phyloP scores from a whole-genome alignment of 2,888 invertebrate genomes.

The Abrostola triplasia region DNA sequence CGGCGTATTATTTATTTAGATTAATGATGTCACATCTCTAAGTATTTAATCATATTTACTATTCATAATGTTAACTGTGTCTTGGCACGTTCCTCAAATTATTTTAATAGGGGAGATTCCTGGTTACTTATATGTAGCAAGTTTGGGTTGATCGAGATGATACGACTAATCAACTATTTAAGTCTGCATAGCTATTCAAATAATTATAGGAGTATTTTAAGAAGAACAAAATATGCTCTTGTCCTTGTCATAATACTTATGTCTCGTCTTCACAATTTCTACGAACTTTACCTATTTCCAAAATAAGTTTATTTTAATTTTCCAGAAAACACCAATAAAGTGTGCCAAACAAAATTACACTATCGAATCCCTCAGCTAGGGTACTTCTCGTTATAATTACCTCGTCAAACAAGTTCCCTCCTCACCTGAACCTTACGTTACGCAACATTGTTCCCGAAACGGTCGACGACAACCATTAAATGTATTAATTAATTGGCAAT shows the following conservation, averaged over 20 bases:
- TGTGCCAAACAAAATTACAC: background rate
- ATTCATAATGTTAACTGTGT: constrained; percentile 17
- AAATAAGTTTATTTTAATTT: no score
- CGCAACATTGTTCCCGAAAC: constrained; percentile 16
- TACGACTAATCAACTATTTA: no score
- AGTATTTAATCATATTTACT: constrained; percentile 21
- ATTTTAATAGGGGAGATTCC: constrained; percentile 28
- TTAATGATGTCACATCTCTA: constrained; percentile 15
- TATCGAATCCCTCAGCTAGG: background rate
- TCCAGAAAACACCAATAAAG: background rate
- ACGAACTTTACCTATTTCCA: no score
- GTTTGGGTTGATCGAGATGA: no score
- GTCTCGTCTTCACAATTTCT: no score
- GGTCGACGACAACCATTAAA: constrained; percentile 23
- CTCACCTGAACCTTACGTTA: constrained; percentile 18
- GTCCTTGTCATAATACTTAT: no score
- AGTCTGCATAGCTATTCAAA: no score
- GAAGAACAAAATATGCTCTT: no score
- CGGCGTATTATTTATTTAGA: constrained; percentile 24
- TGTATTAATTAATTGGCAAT: constrained; percentile 47
- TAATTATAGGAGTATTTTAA: no score
- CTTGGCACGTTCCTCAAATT: constrained; percentile 23
- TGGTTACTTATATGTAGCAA: no score
- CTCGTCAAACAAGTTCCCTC: background rate
- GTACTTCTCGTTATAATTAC: background rate